phyloP scores from a whole-genome alignment of 2,888 invertebrate genomes.

The Cataglyphis rosenhaueri region DNA sequence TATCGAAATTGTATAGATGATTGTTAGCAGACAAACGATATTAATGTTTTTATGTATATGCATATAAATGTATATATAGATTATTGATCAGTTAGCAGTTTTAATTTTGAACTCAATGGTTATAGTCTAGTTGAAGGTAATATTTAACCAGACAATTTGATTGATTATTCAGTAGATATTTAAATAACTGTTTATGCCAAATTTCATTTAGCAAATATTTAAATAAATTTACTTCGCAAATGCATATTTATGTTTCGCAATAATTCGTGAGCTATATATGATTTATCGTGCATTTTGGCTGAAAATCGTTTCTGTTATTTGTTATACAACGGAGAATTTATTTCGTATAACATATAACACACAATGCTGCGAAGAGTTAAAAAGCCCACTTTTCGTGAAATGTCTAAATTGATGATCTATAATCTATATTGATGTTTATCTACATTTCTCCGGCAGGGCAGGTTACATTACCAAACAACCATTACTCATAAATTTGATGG shows the following conservation, averaged over 20 bases:
- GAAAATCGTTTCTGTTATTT: slow-evolving; percentile 42
- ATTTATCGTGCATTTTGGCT: slow-evolving; percentile 31
- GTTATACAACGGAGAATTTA: slow-evolving; percentile 31
- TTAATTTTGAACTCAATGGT: slow-evolving; percentile 20
- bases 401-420: slow-evolving; percentile 41
- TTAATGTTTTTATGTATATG: slow-evolving; percentile 1
- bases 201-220: slow-evolving; percentile 30
- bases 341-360: neutral
- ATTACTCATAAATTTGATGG: slow-evolving; percentile 48
- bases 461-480: slow-evolving; percentile 47
- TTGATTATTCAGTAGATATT: slow-evolving; percentile 29
- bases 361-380: slow-evolving; percentile 34
- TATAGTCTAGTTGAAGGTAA: slow-evolving; percentile 14
- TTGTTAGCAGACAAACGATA: neutral
- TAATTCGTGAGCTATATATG: neutral
- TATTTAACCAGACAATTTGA: slow-evolving; percentile 30
- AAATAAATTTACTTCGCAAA: slow-evolving; percentile 33
- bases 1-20: neutral
- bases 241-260: slow-evolving; percentile 13
- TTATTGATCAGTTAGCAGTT: slow-evolving; percentile 29
- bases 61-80: slow-evolving; percentile 15
- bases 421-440: slow-evolving; percentile 49
- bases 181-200: slow-evolving; percentile 35
- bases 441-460: slow-evolving; percentile 25
- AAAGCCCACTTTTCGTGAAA: slow-evolving; percentile 22